A percentile compares a stretch with the other conserved stretches of the same genome.
phyloP scores from a whole-genome alignment of 2,888 invertebrate genomes.

The Cephus sareptanus region DNA sequence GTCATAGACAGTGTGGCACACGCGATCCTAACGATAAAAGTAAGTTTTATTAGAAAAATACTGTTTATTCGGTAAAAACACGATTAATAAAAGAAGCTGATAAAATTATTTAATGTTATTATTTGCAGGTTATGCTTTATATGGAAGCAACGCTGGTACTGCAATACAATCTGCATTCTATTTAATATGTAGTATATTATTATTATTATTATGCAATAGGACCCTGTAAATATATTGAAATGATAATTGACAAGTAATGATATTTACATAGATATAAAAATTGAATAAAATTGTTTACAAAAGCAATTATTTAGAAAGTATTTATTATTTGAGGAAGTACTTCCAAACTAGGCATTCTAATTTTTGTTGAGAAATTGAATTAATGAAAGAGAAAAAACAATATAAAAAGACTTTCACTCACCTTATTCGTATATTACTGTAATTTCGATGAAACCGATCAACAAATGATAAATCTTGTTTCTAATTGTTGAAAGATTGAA shows the following conservation, averaged over 20 bases:
- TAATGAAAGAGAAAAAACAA: neutral
- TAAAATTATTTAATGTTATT: neutral
- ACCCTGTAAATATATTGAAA: neutral
- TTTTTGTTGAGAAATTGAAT: neutral
- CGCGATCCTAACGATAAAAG: slow-evolving; percentile 80
- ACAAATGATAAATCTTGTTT: too few species aligned
- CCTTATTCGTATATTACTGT: neutral
- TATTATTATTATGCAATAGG: neutral
- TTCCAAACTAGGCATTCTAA: neutral
- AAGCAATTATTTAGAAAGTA: neutral
- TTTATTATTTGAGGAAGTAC: neutral
- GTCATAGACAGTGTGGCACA: slow-evolving; percentile 81
- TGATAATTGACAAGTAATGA: neutral
- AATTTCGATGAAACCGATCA: neutral
- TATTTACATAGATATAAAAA: neutral
- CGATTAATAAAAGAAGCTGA: neutral
- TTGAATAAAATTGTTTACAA: neutral
- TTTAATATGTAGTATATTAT: neutral
- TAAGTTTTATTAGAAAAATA: slow-evolving; percentile 38
- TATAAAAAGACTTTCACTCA: neutral
- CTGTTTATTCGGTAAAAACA: neutral
- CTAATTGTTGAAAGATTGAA: too few species aligned
- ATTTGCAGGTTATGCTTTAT: neutral
- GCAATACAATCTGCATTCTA: neutral
- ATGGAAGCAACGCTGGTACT: neutral